phyloP scores from a whole-genome alignment of 2,797 vertebrate genomes.

The Syndactyla subalaris region DNA sequence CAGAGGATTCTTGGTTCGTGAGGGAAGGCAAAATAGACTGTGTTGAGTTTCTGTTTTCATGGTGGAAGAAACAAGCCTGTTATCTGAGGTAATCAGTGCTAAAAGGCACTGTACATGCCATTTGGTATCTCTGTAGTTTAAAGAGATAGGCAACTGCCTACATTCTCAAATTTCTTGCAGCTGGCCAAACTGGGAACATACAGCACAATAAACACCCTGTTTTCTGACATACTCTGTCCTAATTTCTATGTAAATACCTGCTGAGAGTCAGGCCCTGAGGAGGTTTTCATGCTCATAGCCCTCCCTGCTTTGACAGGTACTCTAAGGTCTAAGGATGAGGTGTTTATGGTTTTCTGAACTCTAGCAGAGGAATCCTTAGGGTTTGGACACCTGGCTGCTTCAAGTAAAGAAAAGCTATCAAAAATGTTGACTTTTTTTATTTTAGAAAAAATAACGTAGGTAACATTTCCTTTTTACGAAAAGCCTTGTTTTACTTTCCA shows the following conservation, averaged over 20 bases:
- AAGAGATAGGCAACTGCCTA: background rate
- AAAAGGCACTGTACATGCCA: background rate
- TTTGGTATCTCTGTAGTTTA: background rate
- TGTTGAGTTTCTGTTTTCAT: background rate
- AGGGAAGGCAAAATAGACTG: background rate
- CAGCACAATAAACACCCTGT: background rate
- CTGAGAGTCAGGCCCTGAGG: background rate
- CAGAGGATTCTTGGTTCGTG: background rate
- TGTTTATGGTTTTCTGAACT: background rate
- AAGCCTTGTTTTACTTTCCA: background rate
- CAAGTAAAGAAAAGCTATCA: background rate
- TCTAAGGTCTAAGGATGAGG: background rate
- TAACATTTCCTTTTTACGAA: background rate
- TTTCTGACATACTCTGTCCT: background rate
- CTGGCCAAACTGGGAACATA: background rate
- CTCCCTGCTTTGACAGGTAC: background rate
- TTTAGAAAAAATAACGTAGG: background rate
- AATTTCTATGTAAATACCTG: background rate
- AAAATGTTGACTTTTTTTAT: background rate
- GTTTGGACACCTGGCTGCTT: background rate
- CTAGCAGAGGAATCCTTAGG: background rate
- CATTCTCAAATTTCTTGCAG: background rate
- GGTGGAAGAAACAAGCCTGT: background rate
- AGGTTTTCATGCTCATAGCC: background rate
- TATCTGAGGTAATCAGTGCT: background rate